Percentiles rank a stretch among this genome's conserved stretches.
Evolutionary conservation across 53 echinoderm and acorn worm species (phyloP).

Genomic region (Holothuria scabra): DNA sequence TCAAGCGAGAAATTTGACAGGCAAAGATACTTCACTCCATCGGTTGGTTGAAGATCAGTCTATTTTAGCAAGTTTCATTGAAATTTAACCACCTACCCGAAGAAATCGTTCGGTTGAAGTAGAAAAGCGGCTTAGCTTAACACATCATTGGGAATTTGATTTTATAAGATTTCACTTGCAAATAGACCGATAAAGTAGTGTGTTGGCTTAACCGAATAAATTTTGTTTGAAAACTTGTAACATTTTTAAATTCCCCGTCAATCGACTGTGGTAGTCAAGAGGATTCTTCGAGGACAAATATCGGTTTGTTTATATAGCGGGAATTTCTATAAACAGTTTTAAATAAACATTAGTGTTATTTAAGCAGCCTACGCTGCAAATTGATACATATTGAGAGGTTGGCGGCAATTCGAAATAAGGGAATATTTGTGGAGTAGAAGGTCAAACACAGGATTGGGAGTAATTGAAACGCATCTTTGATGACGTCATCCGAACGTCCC

Average conservation of each 20-base stretch:
- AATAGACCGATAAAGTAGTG: too few relatives aligned
- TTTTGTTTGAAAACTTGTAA: too few relatives aligned
- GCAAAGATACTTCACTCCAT: slow-evolving; percentile 19
- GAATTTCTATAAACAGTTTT: slow-evolving; percentile 33
- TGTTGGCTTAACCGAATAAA: too few relatives aligned
- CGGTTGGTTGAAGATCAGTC: slow-evolving; percentile 18
- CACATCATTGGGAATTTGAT: too few relatives aligned
- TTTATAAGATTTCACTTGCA: too few relatives aligned
- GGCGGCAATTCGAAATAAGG: too few relatives aligned
- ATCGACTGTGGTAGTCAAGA: background rate
- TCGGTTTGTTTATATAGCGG: slow-evolving; percentile 29
- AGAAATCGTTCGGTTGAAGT: slow-evolving; percentile 16
- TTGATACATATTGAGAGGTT: slow-evolving; percentile 7
- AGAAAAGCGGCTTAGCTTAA: slow-evolving; percentile 1
- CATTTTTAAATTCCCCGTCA: too few relatives aligned
- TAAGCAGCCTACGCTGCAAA: slow-evolving; percentile 16
- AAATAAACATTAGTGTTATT: slow-evolving; percentile 34
- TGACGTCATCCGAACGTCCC: too few relatives aligned
- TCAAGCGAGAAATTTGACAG: slow-evolving; percentile 41
- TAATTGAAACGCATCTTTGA: too few relatives aligned
- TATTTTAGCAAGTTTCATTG: slow-evolving; percentile 11
- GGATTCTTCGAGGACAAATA: slow-evolving; percentile 5
- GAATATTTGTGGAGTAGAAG: too few relatives aligned
- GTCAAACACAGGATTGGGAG: too few relatives aligned
- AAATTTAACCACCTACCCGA: slow-evolving; percentile 25